Conservation (phyloP, 2,113 vertebrate species). For the Tragelaphus imberbis region DNA sequence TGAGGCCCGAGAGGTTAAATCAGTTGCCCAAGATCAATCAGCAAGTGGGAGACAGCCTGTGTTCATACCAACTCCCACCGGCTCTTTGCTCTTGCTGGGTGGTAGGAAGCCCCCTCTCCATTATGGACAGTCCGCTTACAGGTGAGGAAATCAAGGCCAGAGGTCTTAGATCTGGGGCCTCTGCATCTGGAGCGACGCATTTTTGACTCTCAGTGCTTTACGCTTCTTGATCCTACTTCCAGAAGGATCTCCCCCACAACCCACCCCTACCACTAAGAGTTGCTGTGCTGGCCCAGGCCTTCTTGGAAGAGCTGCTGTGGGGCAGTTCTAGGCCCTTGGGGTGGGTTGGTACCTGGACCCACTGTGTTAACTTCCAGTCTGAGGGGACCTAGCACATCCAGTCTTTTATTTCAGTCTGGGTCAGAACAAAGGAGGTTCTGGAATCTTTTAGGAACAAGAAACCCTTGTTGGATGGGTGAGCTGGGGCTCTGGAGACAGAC, state of each 20-base stretch:
- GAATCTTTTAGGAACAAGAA: neutral
- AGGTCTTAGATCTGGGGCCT: neutral
- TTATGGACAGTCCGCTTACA: neutral
- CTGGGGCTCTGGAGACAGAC: neutral
- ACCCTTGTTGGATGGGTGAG: neutral
- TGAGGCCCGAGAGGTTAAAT: neutral
- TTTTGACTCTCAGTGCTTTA: neutral
- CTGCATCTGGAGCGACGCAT: neutral
- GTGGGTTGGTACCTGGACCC: neutral
- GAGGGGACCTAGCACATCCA: neutral
- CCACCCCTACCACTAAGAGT: neutral
- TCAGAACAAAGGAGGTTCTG: neutral
- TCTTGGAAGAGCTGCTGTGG: neutral
- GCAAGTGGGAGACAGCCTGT: neutral
- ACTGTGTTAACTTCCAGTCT: neutral
- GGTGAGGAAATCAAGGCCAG: neutral
- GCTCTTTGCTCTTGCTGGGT: neutral
- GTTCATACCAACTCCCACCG: neutral
- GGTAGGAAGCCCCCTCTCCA: neutral
- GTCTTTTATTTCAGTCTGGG: neutral
- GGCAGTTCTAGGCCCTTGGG: neutral
- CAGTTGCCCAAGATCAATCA: neutral
- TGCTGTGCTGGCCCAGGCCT: neutral
- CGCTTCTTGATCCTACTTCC: neutral
- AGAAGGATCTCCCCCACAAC: neutral